Base-by-base conservation (phyloP, 2,888 invertebrate species). In the Argynnis bischoffii region DNA sequence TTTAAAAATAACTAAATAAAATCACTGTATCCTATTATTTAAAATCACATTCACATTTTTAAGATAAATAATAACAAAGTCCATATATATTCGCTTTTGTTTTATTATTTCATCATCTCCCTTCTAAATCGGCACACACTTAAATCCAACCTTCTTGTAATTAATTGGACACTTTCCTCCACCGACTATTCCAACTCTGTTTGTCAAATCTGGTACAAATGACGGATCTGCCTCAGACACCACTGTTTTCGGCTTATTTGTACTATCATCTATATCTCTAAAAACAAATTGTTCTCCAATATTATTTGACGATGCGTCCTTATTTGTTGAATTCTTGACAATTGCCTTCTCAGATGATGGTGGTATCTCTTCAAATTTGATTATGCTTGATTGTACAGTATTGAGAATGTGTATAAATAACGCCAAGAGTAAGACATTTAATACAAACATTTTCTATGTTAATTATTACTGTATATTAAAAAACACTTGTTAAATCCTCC, bases 131-230 rank as follows among this genome's bases (percentile, higher is more conserved):
- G 59, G 55, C 14, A 67, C 64, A 47, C 60, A 64, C 47, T 54
- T 60, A 15, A 47, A 59, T 26, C 55, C 55, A 15, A 55, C 54
- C 59, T 63, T 70, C 26, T 55, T 48, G 21, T 56, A 64, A 2
- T 67, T 64, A 2, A 26, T 63, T 18, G 69, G 60, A 15, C 69
- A 70, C n/a, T 51, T 60, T n/a, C 13, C 47, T 35, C 31, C 59
- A 46, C 8, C 48, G 16, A 8, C 11, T 35, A 60, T 50, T n/a
- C 50, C 16, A n/a, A 35, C 13, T 16, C 60, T 50, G 18, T 61
- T 15, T 1, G 6, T 4, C 0, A 51, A 51, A 8, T 51, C 50
- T 51, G 50, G 50, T 51, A 51, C 16, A 51, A 15, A 15, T 15
- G 50, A 51, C 1, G n/a, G 16, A 11, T 16, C 16, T 16, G 16